Conservation (phyloP, 2,797 vertebrate genomes). For the Limosa lapponica region DNA sequence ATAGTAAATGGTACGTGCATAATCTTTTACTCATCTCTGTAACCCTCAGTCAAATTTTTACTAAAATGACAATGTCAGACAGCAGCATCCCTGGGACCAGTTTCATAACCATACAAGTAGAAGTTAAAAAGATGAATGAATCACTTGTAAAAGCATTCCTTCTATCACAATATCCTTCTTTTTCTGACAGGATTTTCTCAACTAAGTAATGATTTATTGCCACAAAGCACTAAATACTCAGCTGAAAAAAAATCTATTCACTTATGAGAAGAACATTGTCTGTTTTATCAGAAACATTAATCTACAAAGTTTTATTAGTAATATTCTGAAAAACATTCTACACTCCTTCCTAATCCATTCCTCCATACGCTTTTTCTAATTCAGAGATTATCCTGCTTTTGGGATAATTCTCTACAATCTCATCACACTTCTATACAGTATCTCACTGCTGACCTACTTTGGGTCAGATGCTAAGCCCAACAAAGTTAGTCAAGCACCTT, state of each 20-base stretch:
- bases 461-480: neutral
- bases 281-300: neutral
- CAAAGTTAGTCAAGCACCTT: neutral
- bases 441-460: neutral
- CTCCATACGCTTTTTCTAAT: neutral
- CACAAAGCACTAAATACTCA: neutral
- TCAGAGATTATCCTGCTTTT: constrained; percentile 37
- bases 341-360: neutral
- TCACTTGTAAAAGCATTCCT: neutral
- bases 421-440: neutral
- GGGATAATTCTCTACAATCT: constrained; percentile 13
- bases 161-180: neutral
- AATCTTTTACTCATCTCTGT: neutral
- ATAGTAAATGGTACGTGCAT: neutral
- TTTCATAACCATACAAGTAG: neutral
- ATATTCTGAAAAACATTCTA: neutral
- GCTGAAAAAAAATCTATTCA: rapidly evolving
- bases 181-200: constrained; percentile 1
- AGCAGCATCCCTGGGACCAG: neutral
- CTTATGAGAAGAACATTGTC: neutral
- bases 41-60: neutral
- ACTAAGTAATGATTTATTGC: neutral
- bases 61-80: neutral
- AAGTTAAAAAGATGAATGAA: neutral
- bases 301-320: neutral